Percentiles rank a stretch among this genome's conserved stretches.
Conservation (phyloP, 2,888 invertebrate species). For the Leucania comma region DNA sequence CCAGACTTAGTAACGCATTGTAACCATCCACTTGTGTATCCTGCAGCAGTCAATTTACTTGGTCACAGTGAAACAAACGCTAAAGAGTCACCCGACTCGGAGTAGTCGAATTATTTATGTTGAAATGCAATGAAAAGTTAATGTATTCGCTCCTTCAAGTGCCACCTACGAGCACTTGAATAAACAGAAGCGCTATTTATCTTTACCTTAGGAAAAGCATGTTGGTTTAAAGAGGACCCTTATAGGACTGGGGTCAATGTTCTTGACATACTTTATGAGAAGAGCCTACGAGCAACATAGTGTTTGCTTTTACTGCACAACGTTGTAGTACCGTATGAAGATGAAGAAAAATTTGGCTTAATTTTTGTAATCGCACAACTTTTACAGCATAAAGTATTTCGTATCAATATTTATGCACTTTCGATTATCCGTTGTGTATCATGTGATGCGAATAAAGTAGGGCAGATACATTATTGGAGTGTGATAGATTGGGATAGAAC, state of each 20-base stretch:
- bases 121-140: conserved; percentile 69
- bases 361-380: conserved; percentile 8
- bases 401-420: conserved; percentile 25
- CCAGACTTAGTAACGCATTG: conserved; percentile 68
- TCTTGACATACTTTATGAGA: conserved; percentile 78
- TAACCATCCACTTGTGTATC: conserved; percentile 59
- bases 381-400: conserved; percentile 1
- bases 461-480: conserved; percentile 56
- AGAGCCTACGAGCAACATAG: conserved; percentile 60
- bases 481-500: conserved; percentile 66
- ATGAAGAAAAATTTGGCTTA: conserved; percentile 9
- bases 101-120: conserved; percentile 59
- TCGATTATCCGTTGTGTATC: conserved; percentile 22
- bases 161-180: conserved; percentile 82
- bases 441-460: conserved; percentile 51
- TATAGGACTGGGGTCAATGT: conserved; percentile 78
- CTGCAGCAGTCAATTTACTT: conserved; percentile 55
- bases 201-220: conserved; percentile 79
- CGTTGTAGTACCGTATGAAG: conserved; percentile 23
- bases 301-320: conserved; percentile 41
- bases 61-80: conserved; percentile 58
- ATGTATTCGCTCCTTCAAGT: conserved; percentile 76
- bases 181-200: conserved; percentile 83
- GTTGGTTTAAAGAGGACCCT: conserved; percentile 82
- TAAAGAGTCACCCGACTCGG: conserved; percentile 39